Evolutionary conservation across 30 jellyfish, hydroid and myxozoan species (phyloP).

Genomic region (Pelagia noctiluca): DNA sequence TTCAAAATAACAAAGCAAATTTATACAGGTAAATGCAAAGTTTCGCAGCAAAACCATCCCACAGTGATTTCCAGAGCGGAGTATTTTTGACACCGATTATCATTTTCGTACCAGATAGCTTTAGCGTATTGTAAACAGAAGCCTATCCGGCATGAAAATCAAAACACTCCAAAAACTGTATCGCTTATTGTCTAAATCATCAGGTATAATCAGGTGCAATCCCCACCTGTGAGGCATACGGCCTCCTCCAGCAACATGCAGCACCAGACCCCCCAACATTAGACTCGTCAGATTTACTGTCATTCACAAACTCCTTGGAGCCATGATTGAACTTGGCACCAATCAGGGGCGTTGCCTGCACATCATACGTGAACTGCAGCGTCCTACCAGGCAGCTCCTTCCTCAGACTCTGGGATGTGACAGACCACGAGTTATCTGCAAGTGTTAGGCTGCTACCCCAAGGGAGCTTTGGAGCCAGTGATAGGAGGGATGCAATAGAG

Average conservation of each 20-base stretch:
- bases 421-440: conserved; percentile 92
- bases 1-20: no score
- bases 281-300: conserved; percentile 61
- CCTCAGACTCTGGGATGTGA: conserved; percentile 79
- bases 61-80: no score
- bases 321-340: conserved; percentile 89
- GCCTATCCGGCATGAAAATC: no score
- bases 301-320: conserved; percentile 59
- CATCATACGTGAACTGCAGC: conserved; percentile 94
- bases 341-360: conserved; percentile 94
- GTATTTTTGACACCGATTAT: no score
- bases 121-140: no score
- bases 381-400: conserved; percentile 99
- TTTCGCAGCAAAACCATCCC: no score
- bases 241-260: conserved; percentile 95
- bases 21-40: no score
- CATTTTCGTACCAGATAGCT: no score
- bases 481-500: conserved; percentile 91
- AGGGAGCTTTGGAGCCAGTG: conserved; percentile 90
- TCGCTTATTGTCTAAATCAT: no score
- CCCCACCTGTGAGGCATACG: conserved; percentile 97
- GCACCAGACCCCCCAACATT: conserved; percentile 52
- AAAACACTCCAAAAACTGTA: neutral
- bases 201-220: no score
- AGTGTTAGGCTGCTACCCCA: conserved; percentile 91